A percentile compares a stretch with the other conserved stretches of the same genome.
Conservation (phyloP, 2,888 invertebrate species). For the Dromius quadrimaculatus region DNA sequence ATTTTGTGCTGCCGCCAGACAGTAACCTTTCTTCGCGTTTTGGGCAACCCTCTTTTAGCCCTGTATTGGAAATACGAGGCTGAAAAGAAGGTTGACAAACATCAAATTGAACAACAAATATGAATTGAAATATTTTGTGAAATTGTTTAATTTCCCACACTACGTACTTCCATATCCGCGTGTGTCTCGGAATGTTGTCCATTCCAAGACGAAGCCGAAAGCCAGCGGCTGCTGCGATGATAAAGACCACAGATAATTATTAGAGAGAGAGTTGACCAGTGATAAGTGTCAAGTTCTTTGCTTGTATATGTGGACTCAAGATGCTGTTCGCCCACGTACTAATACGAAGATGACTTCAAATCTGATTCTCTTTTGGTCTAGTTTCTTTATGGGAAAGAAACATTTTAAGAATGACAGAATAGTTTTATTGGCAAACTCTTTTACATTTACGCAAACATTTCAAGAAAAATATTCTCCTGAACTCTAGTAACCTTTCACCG, state of each 20-base stretch:
- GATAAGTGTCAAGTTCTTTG: conserved; percentile 5
- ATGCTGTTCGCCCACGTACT: conserved; percentile 6
- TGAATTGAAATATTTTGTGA: too few species aligned
- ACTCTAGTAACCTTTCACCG: conserved; percentile 44
- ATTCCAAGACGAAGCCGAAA: conserved; percentile 3
- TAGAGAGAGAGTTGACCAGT: conserved; percentile 30
- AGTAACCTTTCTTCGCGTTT: too few species aligned
- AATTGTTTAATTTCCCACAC: conserved; percentile 7
- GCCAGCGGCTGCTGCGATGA: conserved; percentile 30
- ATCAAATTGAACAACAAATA: too few species aligned
- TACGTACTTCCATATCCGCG: background rate
- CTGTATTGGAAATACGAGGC: too few species aligned
- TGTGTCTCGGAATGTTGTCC: conserved; percentile 20
- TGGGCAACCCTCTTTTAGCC: too few species aligned
- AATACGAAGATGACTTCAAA: background rate
- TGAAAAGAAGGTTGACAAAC: too few species aligned
- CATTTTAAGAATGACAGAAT: too few species aligned
- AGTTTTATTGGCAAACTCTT: conserved; percentile 13
- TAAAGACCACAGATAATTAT: conserved; percentile 50
- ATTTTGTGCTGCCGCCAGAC: too few species aligned
- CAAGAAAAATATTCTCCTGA: conserved; percentile 26
- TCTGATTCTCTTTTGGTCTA: conserved; percentile 6
- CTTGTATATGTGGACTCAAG: background rate
- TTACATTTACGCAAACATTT: conserved; percentile 14
- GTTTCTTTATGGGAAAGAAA: too few species aligned